Evolutionary conservation across 2,113 vertebrate genomes (phyloP).

Genomic region (Phalacrocorax aristotelis): DNA sequence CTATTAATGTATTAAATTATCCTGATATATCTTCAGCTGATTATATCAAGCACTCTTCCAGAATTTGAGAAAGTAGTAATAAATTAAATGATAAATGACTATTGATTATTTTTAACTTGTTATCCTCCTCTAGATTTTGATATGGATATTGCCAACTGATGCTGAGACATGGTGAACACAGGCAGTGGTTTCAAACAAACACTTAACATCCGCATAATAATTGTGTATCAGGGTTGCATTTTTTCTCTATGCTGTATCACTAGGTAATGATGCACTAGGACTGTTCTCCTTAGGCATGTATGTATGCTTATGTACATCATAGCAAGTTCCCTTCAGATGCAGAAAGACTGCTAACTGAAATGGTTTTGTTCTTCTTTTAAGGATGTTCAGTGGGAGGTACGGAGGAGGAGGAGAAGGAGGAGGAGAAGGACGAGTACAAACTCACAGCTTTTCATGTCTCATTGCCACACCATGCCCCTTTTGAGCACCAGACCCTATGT

Average conservation of each 20-base stretch:
- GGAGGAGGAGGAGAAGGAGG: background rate
- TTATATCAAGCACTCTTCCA: constrained; percentile 51
- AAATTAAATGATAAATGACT: constrained; percentile 43
- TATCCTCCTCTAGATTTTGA: constrained; percentile 4
- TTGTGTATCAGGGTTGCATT: background rate
- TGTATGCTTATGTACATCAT: background rate
- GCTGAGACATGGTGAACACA: background rate
- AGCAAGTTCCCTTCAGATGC: background rate
- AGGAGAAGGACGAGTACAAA: background rate
- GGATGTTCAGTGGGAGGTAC: background rate
- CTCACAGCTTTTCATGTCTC: background rate
- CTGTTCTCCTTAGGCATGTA: background rate
- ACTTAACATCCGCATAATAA: background rate
- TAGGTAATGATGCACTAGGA: background rate
- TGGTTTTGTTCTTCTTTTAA: background rate
- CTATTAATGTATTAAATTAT: constrained; percentile 54
- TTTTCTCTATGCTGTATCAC: background rate
- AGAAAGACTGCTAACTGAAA: background rate
- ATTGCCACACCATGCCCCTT: background rate
- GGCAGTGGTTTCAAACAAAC: background rate
- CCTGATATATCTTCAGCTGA: constrained; percentile 48
- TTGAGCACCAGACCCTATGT: background rate
- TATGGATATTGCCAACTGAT: background rate
- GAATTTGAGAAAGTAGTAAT: constrained; percentile 39
- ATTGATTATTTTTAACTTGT: constrained; percentile 44